Conservation (phyloP, 2,113 vertebrate species). For the Pedionomus torquatus region DNA sequence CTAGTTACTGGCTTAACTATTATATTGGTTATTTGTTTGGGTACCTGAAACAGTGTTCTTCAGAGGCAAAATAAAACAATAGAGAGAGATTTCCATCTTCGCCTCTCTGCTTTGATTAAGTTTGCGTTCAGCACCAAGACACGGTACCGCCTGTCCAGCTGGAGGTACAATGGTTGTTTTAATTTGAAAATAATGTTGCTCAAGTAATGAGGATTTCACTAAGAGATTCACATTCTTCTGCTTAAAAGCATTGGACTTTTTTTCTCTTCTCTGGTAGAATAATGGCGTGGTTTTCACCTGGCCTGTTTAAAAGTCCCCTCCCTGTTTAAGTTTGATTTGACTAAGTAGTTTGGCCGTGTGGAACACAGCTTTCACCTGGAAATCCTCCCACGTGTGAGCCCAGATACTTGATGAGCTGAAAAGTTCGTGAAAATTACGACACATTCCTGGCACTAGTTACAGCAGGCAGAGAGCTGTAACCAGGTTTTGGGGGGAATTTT, state of each 20-base stretch:
- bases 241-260: neutral
- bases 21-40: neutral
- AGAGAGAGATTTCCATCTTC: neutral
- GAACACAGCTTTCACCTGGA: neutral
- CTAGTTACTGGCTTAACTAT: neutral
- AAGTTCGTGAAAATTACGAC: neutral
- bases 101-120: neutral
- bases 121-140: neutral
- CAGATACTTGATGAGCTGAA: neutral
- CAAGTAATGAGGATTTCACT: neutral
- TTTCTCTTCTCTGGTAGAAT: neutral
- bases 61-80: neutral
- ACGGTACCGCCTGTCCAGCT: neutral
- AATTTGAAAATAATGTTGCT: neutral
- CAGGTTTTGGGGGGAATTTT: neutral
- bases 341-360: neutral
- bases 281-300: neutral
- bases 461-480: neutral
- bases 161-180: neutral
- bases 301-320: neutral
- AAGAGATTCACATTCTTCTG: neutral
- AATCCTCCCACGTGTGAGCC: neutral
- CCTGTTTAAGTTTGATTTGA: neutral
- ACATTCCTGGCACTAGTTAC: neutral
- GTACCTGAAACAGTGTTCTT: neutral